phyloP scores from a whole-genome alignment of 2,888 invertebrate species.

The Copidosoma aretas region DNA sequence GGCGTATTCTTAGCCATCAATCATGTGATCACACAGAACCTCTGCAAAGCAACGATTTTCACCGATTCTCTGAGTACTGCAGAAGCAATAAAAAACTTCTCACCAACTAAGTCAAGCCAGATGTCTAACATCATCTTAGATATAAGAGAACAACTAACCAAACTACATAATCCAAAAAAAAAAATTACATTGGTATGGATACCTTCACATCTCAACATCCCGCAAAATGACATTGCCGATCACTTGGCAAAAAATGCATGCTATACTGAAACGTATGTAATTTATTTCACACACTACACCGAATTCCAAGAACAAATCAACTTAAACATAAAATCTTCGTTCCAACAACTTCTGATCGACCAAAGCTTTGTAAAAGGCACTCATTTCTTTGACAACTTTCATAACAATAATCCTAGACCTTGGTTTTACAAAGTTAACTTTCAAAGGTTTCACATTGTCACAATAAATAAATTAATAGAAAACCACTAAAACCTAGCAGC shows the following conservation, averaged over 20 bases:
- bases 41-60: not conserved
- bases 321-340: too few relatives aligned
- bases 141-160: not conserved
- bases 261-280: not conserved
- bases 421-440: too few relatives aligned
- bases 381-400: not conserved
- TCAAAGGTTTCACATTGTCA: not conserved
- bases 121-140: not conserved
- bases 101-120: not conserved
- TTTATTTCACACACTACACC: not conserved
- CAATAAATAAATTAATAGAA: not conserved
- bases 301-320: too few relatives aligned
- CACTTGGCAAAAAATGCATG: not conserved
- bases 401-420: not conserved
- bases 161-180: not conserved
- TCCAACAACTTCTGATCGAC: too few relatives aligned
- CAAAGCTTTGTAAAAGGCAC: not conserved
- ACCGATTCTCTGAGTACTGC: not conserved
- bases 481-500: conserved; percentile 3
- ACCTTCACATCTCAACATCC: not conserved
- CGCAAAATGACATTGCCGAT: not conserved
- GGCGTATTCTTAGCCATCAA: not conserved
- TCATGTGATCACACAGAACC: not conserved
- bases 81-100: not conserved
- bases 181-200: not conserved